phyloP scores from a whole-genome alignment of 2,797 vertebrate species.

The Sebastes steindachneri region DNA sequence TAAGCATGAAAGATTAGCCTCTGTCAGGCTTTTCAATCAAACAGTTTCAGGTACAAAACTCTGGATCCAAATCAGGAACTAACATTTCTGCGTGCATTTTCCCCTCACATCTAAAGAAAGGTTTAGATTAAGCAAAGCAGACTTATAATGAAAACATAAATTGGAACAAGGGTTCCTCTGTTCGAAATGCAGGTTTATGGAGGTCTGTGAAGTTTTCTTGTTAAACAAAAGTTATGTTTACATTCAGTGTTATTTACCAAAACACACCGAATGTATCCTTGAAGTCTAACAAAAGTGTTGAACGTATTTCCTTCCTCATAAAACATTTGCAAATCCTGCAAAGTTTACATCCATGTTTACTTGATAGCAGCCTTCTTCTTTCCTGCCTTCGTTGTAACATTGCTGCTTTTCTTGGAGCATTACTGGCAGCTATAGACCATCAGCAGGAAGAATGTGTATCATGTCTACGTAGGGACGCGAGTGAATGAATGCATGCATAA shows the following conservation, averaged over 20 bases:
- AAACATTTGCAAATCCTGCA: neutral
- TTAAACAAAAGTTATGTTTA: neutral
- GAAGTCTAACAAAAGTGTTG: neutral
- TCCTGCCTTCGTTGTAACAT: neutral
- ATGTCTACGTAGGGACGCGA: accelerated
- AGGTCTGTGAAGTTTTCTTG: neutral
- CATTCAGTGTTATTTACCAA: neutral
- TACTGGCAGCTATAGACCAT: neutral
- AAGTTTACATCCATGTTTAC: neutral
- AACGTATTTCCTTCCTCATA: neutral
- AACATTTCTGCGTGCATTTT: too few relatives aligned
- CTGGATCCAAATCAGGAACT: neutral
- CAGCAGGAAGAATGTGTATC: neutral
- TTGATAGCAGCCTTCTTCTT: neutral
- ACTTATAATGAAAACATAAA: neutral
- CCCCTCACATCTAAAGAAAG: neutral
- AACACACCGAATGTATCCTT: neutral
- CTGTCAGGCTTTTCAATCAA: neutral
- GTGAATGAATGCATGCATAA: neutral
- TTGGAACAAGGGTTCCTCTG: neutral
- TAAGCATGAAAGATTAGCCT: neutral
- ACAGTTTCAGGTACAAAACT: neutral
- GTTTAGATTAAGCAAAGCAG: neutral
- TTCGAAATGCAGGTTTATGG: accelerated
- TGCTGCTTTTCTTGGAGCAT: neutral